A percentile compares a stretch with the other conserved stretches of the same genome.
These are phyloP conservation scores for Tragelaphus scriptus DNA, from an alignment of 2,113 vertebrate genomes.

Conservation along the genomic window DNA sequence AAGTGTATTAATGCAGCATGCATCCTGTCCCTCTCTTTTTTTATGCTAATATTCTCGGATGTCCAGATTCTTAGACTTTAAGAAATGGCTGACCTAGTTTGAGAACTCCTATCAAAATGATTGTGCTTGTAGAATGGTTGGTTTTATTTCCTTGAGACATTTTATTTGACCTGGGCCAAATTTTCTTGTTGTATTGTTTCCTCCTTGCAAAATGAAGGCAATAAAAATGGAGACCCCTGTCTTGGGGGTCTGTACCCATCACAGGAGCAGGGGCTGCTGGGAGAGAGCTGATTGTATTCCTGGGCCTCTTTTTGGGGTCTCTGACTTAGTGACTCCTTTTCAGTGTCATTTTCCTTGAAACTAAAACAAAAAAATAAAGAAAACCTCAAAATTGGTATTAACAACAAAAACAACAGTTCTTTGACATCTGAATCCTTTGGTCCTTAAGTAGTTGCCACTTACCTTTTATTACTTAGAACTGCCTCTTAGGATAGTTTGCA, in stretches of 20 bases:
- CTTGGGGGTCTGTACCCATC: background rate
- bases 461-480: slow-evolving; percentile 48
- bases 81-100: slow-evolving; percentile 19
- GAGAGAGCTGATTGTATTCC: background rate
- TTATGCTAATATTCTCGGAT: background rate
- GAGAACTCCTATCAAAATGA: slow-evolving; percentile 16
- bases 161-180: background rate
- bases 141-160: slow-evolving; percentile 20
- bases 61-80: background rate
- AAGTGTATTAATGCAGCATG: background rate
- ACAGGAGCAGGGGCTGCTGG: background rate
- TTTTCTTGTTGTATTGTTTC: slow-evolving; percentile 18
- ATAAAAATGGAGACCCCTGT: background rate
- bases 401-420: background rate
- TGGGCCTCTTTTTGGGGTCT: background rate
- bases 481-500: slow-evolving; percentile 18
- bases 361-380: background rate
- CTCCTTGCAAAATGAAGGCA: background rate
- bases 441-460: slow-evolving; percentile 34
- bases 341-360: background rate
- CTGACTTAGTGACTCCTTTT: background rate
- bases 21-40: background rate
- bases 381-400: background rate
- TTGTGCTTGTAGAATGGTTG: background rate
- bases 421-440: slow-evolving; percentile 24